Percentiles rank a stretch among this genome's conserved stretches.
phyloP scores from a whole-genome alignment of 2,888 invertebrate species.

The Cylloceria caligata region DNA sequence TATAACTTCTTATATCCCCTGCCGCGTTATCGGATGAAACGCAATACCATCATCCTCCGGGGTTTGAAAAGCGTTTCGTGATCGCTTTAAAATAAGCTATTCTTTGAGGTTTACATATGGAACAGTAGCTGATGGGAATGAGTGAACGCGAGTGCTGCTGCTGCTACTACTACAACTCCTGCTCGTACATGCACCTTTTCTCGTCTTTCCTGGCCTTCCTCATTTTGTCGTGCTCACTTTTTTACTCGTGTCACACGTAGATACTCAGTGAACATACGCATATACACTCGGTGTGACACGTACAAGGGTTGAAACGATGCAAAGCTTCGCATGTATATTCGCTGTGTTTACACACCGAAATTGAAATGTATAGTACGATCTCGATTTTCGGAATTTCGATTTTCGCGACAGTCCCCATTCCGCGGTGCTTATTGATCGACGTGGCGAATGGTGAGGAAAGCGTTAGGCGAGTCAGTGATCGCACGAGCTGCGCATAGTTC shows the following conservation, averaged over 20 bases:
- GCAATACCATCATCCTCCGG: slow-evolving; percentile 78
- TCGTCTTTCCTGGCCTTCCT: slow-evolving; percentile 13
- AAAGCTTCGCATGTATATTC: too few relatives aligned
- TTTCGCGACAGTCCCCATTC: too few relatives aligned
- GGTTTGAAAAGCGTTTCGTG: slow-evolving; percentile 80
- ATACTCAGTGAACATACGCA: not conserved
- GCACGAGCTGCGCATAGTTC: too few relatives aligned
- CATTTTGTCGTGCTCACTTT: slow-evolving; percentile 30
- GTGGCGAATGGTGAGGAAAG: too few relatives aligned
- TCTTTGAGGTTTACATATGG: slow-evolving; percentile 80
- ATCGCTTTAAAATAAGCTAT: slow-evolving; percentile 82
- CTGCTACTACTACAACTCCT: slow-evolving; percentile 19
- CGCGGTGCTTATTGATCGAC: too few relatives aligned
- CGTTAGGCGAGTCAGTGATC: too few relatives aligned
- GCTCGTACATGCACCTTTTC: slow-evolving; percentile 10
- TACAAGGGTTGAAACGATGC: not conserved
- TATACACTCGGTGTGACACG: not conserved
- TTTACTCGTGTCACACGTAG: not conserved
- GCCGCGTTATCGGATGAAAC: slow-evolving; percentile 75
- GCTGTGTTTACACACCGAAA: not conserved
- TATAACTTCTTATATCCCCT: slow-evolving; percentile 76
- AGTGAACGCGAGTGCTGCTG: slow-evolving; percentile 31
- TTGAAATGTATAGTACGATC: not conserved
- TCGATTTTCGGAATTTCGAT: too few relatives aligned
- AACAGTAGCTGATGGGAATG: slow-evolving; percentile 65